Evolutionary conservation across 1,140 invertebrate species (phyloP), one percentile per base, ranked within the genome.

Genomic region (Drosophila watanabei): DNA sequence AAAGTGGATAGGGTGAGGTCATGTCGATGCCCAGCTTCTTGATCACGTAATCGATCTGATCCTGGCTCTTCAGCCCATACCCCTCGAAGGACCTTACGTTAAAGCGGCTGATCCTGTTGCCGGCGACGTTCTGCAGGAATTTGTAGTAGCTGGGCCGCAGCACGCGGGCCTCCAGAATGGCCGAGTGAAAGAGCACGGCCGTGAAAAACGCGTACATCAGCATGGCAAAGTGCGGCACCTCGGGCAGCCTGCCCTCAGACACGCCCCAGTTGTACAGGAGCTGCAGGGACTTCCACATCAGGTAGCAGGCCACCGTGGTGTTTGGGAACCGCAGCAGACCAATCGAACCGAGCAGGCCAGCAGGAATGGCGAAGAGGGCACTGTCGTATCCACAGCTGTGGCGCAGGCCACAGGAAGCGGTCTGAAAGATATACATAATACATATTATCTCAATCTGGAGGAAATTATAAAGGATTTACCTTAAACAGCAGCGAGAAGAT

Each of bases 131-230:
- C 71, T 95, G 94, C 20, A 98, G 94, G 93, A 97, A 98, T 85
- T 96, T 97, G 95, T 96, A 97, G 93, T 98, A 98, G n/a, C 96
- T 97, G n/a, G 96, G 94, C 77, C 97, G 94, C 35, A 98, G 92
- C 81, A 96, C 96, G 56, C 96, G 95, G 9, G 97, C 97, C 92
- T 97, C 97, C 56, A 97, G 76, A 18, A 97, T 94, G 60, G 96
- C 96, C 58, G 95, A 95, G 93, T 97, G 97, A 83, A 98, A 97
- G 9, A 97, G 94, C 73, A 97, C 84, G 18, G 96, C 96, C 9
- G 97, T 97, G 78, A 96, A 97, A 68, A 96, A 92, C 52, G 95
- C 95, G 89, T 97, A 97, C 33, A 97, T 93, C 45, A 97, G 92
- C 64, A 95, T 94, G 30, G 93, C 94, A 46, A 95, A 96, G 70